A percentile compares a stretch with the other conserved stretches of the same genome.
Evolutionary conservation across 2,113 vertebrate species (phyloP).

Genomic region (Phylloscopus trochiloides): DNA sequence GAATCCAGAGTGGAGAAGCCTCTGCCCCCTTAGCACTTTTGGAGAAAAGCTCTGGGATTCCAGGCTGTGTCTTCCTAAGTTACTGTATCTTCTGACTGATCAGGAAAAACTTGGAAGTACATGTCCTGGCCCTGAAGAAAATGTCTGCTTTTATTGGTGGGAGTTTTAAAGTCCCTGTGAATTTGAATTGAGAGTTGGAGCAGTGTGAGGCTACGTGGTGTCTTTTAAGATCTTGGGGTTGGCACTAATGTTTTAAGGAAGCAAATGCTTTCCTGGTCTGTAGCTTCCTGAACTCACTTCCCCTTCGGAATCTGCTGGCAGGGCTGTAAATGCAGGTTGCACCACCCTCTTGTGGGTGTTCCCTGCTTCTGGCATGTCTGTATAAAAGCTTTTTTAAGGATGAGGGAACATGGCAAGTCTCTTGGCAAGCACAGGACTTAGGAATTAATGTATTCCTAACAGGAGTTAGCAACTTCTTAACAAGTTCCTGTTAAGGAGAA

Average conservation of each 20-base stretch:
- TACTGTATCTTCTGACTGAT: not conserved
- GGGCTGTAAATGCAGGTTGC: not conserved
- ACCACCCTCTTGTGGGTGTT: not conserved
- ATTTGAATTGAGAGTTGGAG: not conserved
- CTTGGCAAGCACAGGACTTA: not conserved
- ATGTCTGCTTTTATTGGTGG: not conserved
- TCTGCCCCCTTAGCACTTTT: not conserved
- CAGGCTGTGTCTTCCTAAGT: not conserved
- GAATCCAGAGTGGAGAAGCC: not conserved
- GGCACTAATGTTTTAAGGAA: not conserved
- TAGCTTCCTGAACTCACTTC: not conserved
- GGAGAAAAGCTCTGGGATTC: not conserved
- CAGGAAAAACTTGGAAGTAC: not conserved
- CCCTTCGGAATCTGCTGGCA: not conserved
- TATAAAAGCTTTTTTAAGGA: not conserved
- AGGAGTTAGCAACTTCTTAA: not conserved
- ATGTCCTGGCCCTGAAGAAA: rapidly evolving
- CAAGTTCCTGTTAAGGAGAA: not conserved
- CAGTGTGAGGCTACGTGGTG: not conserved
- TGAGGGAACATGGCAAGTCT: not conserved
- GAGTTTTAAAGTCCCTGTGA: not conserved
- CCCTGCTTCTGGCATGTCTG: not conserved
- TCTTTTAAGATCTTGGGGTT: not conserved
- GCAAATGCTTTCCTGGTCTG: not conserved
- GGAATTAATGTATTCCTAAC: not conserved